These are phyloP conservation scores for Chiroxiphia lanceolata DNA, from an alignment of 2,797 vertebrate species.

Conservation along the genomic window DNA sequence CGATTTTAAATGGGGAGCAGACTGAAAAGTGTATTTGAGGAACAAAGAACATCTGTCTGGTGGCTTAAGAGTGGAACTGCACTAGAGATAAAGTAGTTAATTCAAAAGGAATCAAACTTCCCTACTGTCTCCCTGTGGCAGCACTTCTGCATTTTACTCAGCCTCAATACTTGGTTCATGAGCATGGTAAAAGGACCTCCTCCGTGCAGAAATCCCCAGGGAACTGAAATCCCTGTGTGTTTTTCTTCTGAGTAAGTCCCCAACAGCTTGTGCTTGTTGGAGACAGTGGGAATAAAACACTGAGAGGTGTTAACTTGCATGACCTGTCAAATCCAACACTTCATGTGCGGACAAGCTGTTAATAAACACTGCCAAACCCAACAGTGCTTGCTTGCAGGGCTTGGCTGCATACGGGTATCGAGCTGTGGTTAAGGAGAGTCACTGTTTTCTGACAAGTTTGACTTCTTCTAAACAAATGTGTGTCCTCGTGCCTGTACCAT, in stretches of 20 bases:
- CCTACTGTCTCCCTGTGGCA: not conserved
- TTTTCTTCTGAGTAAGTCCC: not conserved
- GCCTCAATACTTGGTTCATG: fast-evolving
- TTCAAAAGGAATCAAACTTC: not conserved
- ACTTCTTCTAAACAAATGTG: not conserved
- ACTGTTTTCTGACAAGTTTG: fast-evolving
- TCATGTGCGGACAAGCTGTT: not conserved
- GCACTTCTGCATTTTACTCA: not conserved
- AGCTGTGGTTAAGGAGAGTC: fast-evolving
- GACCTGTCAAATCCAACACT: not conserved
- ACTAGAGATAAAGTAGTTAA: not conserved
- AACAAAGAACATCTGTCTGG: not conserved
- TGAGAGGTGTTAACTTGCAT: not conserved
- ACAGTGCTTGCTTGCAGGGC: fast-evolving
- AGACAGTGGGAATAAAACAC: not conserved
- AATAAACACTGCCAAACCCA: not conserved
- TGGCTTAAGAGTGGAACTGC: not conserved
- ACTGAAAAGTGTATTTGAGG: not conserved
- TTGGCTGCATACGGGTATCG: fast-evolving
- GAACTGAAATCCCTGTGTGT: not conserved
- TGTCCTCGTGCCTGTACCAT: not conserved
- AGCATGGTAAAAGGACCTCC: not conserved
- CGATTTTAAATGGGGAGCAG: not conserved
- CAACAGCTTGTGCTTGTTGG: not conserved
- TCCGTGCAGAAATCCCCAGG: not conserved